These are phyloP conservation scores for Mercenaria mercenaria DNA, from an alignment of 1,140 invertebrate species.

Conservation along the genomic window DNA sequence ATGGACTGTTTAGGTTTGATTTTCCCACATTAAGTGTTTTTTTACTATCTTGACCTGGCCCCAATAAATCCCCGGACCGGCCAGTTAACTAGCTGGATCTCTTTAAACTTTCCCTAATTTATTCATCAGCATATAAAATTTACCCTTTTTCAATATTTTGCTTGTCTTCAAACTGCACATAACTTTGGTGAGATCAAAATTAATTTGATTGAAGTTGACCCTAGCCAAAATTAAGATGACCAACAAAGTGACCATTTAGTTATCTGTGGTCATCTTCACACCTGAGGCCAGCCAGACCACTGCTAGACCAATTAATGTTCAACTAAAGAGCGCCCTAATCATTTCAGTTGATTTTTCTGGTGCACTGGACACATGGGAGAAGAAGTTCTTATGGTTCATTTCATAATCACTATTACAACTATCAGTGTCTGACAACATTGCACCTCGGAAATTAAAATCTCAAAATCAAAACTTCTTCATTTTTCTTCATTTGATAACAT, in stretches of 20 bases:
- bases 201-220: slow-evolving; percentile 66
- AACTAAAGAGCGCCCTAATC: neutral
- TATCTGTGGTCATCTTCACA: slow-evolving; percentile 52
- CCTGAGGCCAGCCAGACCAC: slow-evolving; percentile 28
- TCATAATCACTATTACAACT: slow-evolving; percentile 1
- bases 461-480: slow-evolving; percentile 44
- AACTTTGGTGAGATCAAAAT: slow-evolving; percentile 36
- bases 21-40: slow-evolving; percentile 63
- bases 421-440: slow-evolving; percentile 43
- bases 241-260: slow-evolving; percentile 49
- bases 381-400: slow-evolving; percentile 37
- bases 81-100: slow-evolving; percentile 52
- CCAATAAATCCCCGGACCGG: slow-evolving; percentile 56
- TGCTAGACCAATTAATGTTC: slow-evolving; percentile 17
- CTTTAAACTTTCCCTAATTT: slow-evolving; percentile 50
- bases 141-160: slow-evolving; percentile 13
- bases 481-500: too few relatives aligned
- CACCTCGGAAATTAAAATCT: slow-evolving; percentile 52
- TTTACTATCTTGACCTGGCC: slow-evolving; percentile 29
- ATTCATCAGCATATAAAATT: slow-evolving; percentile 54
- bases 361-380: neutral
- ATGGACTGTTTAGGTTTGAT: slow-evolving; percentile 42
- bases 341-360: slow-evolving; percentile 33
- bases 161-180: neutral
- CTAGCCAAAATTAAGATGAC: slow-evolving; percentile 18